Evolutionary conservation across 2,113 vertebrate genomes (phyloP).

Genomic region (Aleadryas rufinucha): DNA sequence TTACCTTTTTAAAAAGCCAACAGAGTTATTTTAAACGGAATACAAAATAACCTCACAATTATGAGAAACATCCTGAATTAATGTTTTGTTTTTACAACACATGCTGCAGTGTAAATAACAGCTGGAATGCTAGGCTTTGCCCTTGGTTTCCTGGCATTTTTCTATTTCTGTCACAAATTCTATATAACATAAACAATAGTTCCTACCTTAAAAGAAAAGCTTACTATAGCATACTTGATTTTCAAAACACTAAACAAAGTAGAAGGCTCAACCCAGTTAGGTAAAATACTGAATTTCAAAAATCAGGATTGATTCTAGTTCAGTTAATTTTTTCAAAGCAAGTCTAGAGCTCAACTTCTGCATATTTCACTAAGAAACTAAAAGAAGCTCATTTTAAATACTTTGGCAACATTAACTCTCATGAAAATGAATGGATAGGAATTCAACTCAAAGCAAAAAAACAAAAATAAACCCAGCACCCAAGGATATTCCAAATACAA

Average conservation of each 20-base stretch:
- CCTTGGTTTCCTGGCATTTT: slow-evolving; percentile 15
- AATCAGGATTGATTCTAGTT: neutral
- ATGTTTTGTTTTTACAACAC: neutral
- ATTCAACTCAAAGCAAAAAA: neutral
- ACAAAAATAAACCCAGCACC: neutral
- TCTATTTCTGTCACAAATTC: slow-evolving; percentile 25
- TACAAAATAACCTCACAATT: neutral
- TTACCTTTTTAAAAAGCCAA: neutral
- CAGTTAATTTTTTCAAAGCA: neutral
- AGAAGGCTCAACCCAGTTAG: neutral
- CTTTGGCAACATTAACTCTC: neutral
- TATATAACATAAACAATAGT: slow-evolving; percentile 6
- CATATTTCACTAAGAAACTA: neutral
- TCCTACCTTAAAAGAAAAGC: neutral
- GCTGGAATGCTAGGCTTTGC: neutral
- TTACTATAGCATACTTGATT: neutral
- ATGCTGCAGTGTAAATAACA: neutral
- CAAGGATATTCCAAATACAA: neutral
- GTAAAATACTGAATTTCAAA: neutral
- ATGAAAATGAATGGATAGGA: neutral
- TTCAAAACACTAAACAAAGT: neutral
- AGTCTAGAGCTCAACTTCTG: neutral
- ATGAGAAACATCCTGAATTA: neutral
- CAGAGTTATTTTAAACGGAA: neutral
- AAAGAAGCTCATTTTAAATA: neutral